These are phyloP conservation scores for Drosophila sucinea DNA, from an alignment of 1,140 invertebrate species.

Conservation along the genomic window DNA sequence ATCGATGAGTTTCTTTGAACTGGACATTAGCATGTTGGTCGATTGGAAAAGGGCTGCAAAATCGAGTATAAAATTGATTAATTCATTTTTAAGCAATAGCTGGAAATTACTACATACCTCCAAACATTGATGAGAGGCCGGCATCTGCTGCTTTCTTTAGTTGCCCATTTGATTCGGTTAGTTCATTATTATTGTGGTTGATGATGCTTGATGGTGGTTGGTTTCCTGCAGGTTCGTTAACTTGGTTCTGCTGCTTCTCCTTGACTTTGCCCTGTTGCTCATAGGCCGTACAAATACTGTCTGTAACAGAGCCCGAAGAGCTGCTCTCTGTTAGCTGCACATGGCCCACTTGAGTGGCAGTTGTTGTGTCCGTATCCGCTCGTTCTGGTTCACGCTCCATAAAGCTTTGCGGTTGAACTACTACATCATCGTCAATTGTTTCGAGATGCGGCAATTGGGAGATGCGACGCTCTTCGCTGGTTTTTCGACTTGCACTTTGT, in stretches of 20 bases:
- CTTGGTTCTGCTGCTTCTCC: slow-evolving; percentile 20
- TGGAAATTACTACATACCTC: slow-evolving; percentile 31
- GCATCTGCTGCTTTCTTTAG: slow-evolving; percentile 50
- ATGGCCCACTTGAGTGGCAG: slow-evolving; percentile 31
- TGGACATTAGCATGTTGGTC: slow-evolving; percentile 77
- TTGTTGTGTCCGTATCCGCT: background rate
- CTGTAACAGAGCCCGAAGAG: slow-evolving; percentile 86
- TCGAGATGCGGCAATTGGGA: slow-evolving; percentile 54
- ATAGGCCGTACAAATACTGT: slow-evolving; percentile 86
- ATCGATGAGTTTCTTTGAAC: slow-evolving; percentile 66
- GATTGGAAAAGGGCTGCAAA: slow-evolving; percentile 74
- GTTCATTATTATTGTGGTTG: slow-evolving; percentile 34
- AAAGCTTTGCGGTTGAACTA: slow-evolving; percentile 51
- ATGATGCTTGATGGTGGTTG: slow-evolving; percentile 32
- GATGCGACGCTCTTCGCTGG: slow-evolving; percentile 71
- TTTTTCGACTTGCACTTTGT: slow-evolving; percentile 80
- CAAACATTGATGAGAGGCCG: slow-evolving; percentile 60
- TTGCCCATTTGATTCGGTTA: slow-evolving; percentile 23
- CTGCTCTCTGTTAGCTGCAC: slow-evolving; percentile 85
- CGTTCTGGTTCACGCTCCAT: slow-evolving; percentile 56
- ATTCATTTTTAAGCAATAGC: too few species aligned
- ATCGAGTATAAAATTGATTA: background rate
- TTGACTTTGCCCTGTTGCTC: slow-evolving; percentile 82
- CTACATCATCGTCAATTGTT: slow-evolving; percentile 52
- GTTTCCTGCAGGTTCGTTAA: slow-evolving; percentile 27